Base-by-base conservation (phyloP, 2,888 invertebrate genomes). In the Aromia moschata region DNA sequence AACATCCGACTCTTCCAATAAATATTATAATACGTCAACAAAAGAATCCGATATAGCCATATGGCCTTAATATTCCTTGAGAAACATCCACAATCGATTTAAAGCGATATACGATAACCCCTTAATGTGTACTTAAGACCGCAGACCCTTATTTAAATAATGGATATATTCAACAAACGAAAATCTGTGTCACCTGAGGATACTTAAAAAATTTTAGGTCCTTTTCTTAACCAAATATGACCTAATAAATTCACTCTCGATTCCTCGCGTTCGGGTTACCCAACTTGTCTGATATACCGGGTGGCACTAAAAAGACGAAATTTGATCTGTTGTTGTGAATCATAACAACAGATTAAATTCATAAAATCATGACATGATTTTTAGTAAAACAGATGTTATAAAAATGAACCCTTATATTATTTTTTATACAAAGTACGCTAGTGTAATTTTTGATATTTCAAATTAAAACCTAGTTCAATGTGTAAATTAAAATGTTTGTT, bases 191-290 rank as follows among this genome's bases (percentile, higher is more conserved):
- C 58, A 58, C 58, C 54, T 54, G 58, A 58, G 15, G 54, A 37
- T 33, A 47, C 41, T 40, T 47, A 62, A 58, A 41, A 55, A 55
- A 44, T 51, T 54, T 37, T 14, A 45, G 31, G 37, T 25, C 31
- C 49, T 40, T 51, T 55, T 60, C 55, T 58, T 47, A 53, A 51
- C 51, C 59, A 54, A 60, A 63, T 60, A 55, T 60, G 63, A 57
- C 63, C 63, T 49, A 63, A 51, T 59, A 60, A 64, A 64, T 58
- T 60, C 53, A 51, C 54, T 63, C 60, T 44, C 59, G 62, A 41
- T 47, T 45, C n/a, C 31, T n/a, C n/a, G 12, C 14, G 16, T 36
- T 37, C 37, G 18, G 12, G 2, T 11, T 10, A 49, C 3, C 38
- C 49, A 49, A 49, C 37, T 40, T 38, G 31, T n/a, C 5, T 10